Evolutionary conservation across 2,113 vertebrate genomes (phyloP), one percentile per base, ranked within the genome.

Genomic region (Symphodus melops): DNA sequence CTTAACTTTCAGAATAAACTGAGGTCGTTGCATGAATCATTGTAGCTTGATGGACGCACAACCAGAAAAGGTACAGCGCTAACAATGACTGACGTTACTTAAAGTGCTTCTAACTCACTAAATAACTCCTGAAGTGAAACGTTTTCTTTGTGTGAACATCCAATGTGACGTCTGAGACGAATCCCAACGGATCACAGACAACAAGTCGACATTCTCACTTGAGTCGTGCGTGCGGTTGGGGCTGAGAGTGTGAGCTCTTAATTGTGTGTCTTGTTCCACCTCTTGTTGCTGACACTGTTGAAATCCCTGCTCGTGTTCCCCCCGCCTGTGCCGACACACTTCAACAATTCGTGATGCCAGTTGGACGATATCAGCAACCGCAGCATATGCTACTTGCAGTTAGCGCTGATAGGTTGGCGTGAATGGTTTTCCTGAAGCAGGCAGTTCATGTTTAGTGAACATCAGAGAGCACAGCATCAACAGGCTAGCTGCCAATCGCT

Each of bases 371-470:
- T 56, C 42, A 59, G 49, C 37, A 48, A n/a, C 36, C 37, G 51
- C 61, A 68, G 21, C 75, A 75, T 76, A 76, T 79, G 60, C 19
- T 73, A 61, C 75, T 79, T 62, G 44, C 53, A 63, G 41, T 77
- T 74, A 74, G 36, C 44, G 44, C 55, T 48, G 33, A 53, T 41
- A 58, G 23, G 33, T 37, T 79, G 73, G 77, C 66, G 68, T 55
- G 13, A 62, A 28, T 3, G 1, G 39, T 73, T 76, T 76, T n/a
- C n/a, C 55, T 73, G 56, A 42, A 57, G 58, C 41, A 46, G 75
- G 59, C 77, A 78, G 21, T 68, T 78, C 16, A 53, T 70, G 59
- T 79, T 66, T 70, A 70, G 25, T 25, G 51, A 69, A 61, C 58
- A 67, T 77, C 39, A 65, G 44, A 75, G 39, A 84, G 58, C 51